A percentile compares a stretch with the other conserved stretches of the same genome.
Conservation (phyloP, 2,113 vertebrate species). For the Myodes glareolus region DNA sequence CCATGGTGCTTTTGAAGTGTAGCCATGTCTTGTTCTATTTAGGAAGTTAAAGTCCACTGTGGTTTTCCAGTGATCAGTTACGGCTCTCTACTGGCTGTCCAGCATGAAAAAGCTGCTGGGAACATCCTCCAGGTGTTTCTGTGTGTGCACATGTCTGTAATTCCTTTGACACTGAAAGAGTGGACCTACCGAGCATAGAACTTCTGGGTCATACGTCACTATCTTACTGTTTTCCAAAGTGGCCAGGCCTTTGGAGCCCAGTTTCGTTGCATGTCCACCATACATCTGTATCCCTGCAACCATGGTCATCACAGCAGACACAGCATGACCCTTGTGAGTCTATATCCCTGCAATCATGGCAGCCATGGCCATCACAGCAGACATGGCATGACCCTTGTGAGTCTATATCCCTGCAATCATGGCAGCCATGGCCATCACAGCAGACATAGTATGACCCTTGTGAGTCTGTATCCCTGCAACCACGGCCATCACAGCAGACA, state of each 20-base stretch:
- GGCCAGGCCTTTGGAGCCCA: not conserved
- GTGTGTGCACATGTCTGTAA: not conserved
- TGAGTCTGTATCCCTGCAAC: too few relatives aligned
- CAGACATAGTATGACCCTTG: too few relatives aligned
- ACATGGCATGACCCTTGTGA: too few relatives aligned
- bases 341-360: too few relatives aligned
- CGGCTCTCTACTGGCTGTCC: not conserved
- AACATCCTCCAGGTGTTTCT: not conserved
- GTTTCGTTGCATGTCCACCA: fast-evolving
- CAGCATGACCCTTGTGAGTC: not conserved
- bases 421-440: too few relatives aligned
- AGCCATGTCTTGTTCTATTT: not conserved
- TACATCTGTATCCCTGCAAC: not conserved
- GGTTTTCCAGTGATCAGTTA: not conserved
- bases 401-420: too few relatives aligned
- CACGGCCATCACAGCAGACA: too few relatives aligned
- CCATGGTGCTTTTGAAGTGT: not conserved
- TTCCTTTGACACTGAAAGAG: constrained; percentile 12
- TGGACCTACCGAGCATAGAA: not conserved
- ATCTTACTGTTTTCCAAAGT: not conserved
- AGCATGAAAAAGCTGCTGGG: not conserved
- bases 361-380: too few relatives aligned
- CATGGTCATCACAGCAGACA: not conserved
- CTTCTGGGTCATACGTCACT: not conserved
- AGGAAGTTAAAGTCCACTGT: not conserved